Evolutionary conservation across 2,888 invertebrate genomes (phyloP).

Genomic region (Acanthosepion lycidas): DNA sequence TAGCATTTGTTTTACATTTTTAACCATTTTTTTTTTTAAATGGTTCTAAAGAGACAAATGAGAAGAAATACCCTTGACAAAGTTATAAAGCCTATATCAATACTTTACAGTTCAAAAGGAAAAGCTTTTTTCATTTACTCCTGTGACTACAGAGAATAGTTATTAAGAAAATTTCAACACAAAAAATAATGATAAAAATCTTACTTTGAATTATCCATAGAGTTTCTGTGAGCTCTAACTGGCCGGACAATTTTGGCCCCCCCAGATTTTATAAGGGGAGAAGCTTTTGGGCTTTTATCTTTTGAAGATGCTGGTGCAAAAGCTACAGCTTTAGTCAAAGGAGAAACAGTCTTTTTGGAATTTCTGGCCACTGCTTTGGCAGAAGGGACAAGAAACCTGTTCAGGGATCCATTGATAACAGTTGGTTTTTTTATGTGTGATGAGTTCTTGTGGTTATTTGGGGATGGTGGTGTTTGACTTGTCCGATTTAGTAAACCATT

Average conservation of each 20-base stretch:
- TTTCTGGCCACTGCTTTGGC: neutral
- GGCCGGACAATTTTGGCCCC: neutral
- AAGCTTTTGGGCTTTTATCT: neutral
- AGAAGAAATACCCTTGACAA: too few relatives aligned
- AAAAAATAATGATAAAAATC: neutral
- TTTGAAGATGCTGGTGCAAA: neutral
- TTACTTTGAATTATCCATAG: slow-evolving; percentile 33
- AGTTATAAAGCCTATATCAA: too few relatives aligned
- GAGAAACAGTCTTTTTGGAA: neutral
- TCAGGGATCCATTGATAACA: neutral
- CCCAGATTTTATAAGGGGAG: neutral
- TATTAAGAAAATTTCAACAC: too few relatives aligned
- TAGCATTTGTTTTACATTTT: too few relatives aligned
- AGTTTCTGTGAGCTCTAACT: neutral
- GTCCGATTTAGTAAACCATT: neutral
- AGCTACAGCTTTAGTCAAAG: neutral
- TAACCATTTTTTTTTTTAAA: too few relatives aligned
- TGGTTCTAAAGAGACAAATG: too few relatives aligned
- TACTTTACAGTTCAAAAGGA: too few relatives aligned
- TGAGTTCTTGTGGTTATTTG: neutral
- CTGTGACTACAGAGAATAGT: too few relatives aligned
- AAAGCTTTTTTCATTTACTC: too few relatives aligned
- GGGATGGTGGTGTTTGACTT: neutral
- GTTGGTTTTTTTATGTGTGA: neutral
- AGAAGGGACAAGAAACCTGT: neutral